phyloP scores from a whole-genome alignment of 2,888 invertebrate species.

The Rhagium mordax region DNA sequence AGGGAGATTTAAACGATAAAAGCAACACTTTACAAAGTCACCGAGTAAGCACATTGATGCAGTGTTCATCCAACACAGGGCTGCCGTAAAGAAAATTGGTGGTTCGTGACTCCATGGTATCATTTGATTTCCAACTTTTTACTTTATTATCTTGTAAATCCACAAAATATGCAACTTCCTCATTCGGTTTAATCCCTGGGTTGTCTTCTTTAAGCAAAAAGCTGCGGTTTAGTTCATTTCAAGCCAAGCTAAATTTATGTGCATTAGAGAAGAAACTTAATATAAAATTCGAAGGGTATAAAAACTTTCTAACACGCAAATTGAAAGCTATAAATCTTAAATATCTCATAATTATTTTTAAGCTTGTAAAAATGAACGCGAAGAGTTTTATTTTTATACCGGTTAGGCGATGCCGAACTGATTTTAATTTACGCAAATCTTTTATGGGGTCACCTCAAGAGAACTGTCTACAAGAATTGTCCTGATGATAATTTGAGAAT shows the following conservation, averaged over 20 bases:
- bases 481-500: no score
- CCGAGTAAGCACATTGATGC: no score
- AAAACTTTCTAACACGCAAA: constrained; percentile 22
- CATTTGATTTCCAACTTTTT: not conserved
- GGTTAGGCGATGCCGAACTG: not conserved
- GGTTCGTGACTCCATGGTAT: not conserved
- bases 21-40: no score
- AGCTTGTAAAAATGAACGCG: not conserved
- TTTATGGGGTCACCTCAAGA: no score
- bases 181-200: not conserved
- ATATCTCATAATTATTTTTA: constrained; percentile 25
- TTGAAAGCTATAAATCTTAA: constrained; percentile 23
- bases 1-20: no score
- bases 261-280: constrained; percentile 27
- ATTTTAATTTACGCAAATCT: no score
- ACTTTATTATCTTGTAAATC: not conserved
- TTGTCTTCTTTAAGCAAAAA: constrained; percentile 3
- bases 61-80: no score
- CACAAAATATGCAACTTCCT: not conserved
- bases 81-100: not conserved
- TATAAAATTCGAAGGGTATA: constrained; percentile 23
- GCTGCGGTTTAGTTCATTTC: constrained; percentile 14
- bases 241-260: constrained; percentile 25
- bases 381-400: not conserved
- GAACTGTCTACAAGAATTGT: no score